These are phyloP conservation scores for Seriola dumerili DNA, from an alignment of 2,113 vertebrate genomes.

Conservation along the genomic window DNA sequence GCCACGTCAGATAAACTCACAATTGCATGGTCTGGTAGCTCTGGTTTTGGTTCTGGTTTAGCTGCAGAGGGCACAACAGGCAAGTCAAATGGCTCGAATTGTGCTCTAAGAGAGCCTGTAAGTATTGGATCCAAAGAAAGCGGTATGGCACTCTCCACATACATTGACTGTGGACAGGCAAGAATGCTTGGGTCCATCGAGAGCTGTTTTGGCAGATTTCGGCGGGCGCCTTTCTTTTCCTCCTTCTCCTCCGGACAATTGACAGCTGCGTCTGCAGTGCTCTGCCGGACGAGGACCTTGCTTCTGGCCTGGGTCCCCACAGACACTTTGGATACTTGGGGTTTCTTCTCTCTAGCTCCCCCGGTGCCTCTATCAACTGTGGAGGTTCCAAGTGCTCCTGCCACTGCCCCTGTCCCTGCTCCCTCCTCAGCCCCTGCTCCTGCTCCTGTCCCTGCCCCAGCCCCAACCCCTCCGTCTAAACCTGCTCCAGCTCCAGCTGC, in stretches of 20 bases:
- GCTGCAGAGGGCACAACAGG: constrained; percentile 4
- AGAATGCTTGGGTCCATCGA: constrained; percentile 84
- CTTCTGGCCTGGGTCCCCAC: constrained; percentile 85
- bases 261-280: constrained; percentile 85
- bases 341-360: constrained; percentile 70
- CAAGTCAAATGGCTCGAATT: constrained; percentile 49
- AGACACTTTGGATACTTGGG: constrained; percentile 78
- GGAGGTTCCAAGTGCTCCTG: constrained; percentile 46
- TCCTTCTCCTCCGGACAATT: constrained; percentile 83
- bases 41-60: constrained; percentile 34
- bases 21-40: constrained; percentile 17
- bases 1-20: constrained; percentile 45
- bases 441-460: constrained; percentile 10
- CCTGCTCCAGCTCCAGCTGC: constrained; percentile 50
- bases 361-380: constrained; percentile 38
- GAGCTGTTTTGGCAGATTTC: constrained; percentile 78
- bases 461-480: constrained; percentile 30
- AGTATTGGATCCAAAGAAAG: constrained; percentile 78
- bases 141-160: constrained; percentile 82
- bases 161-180: constrained; percentile 79
- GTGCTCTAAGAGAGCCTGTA: constrained; percentile 51
- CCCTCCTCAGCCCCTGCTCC: neutral
- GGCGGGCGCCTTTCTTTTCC: constrained; percentile 65
- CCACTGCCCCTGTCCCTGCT: neutral
- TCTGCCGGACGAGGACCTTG: constrained; percentile 83